A percentile compares a stretch with the other conserved stretches of the same genome.
Conservation (phyloP, 2,113 vertebrate genomes). For the Laterallus jamaicensis region DNA sequence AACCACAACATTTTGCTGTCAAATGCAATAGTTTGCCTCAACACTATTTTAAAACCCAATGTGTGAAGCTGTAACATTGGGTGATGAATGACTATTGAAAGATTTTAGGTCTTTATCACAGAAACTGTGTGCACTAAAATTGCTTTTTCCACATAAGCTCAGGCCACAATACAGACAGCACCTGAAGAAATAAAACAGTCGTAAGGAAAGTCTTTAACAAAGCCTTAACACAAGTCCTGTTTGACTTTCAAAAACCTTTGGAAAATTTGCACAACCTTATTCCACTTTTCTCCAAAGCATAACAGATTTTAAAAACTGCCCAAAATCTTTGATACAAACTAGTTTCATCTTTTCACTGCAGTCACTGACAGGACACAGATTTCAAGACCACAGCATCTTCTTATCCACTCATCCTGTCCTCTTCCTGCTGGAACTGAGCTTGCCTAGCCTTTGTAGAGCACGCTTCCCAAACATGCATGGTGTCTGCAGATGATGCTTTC, state of each 20-base stretch:
- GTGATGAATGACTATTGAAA: background rate
- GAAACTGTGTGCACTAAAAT: background rate
- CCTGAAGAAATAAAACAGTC: background rate
- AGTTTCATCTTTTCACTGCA: background rate
- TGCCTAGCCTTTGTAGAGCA: background rate
- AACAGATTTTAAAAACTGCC: background rate
- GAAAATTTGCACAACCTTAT: background rate
- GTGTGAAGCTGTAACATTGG: background rate
- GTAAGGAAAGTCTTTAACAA: background rate
- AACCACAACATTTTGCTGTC: background rate
- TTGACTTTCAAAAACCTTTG: background rate
- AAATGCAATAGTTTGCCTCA: background rate
- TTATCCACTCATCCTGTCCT: background rate
- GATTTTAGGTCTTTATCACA: background rate
- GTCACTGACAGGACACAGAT: background rate
- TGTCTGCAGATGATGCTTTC: background rate
- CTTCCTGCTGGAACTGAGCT: background rate
- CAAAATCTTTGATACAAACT: background rate
- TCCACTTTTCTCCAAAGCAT: background rate
- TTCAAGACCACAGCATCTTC: background rate
- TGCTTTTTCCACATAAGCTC: background rate
- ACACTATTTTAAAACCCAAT: background rate
- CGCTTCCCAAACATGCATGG: accelerated
- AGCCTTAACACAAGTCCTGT: background rate
- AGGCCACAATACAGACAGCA: background rate